Evolutionary conservation across 2,113 vertebrate genomes (phyloP).

Genomic region (Paralichthys olivaceus): DNA sequence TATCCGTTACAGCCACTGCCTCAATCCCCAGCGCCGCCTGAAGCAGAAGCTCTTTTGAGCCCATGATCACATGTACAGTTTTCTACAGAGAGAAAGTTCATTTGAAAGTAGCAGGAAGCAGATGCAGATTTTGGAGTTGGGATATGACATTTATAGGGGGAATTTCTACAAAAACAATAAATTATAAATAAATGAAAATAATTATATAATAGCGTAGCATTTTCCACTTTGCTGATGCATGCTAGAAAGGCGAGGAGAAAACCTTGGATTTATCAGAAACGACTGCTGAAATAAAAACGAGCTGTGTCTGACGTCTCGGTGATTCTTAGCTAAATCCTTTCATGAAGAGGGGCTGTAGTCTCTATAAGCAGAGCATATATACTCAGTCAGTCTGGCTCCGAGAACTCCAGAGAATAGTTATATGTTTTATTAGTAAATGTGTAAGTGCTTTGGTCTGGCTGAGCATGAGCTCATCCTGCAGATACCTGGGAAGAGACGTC

Average conservation of each 20-base stretch:
- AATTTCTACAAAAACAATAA: not conserved
- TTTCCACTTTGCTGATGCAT: not conserved
- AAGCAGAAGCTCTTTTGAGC: too few relatives aligned
- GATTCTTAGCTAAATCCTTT: slow-evolving; percentile 10
- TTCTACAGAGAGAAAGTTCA: too few relatives aligned
- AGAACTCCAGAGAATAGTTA: slow-evolving; percentile 34
- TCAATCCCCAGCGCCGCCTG: too few relatives aligned
- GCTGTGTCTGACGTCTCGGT: slow-evolving; percentile 27
- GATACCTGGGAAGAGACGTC: slow-evolving; percentile 30
- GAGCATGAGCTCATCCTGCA: slow-evolving; percentile 61
- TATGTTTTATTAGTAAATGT: slow-evolving; percentile 64
- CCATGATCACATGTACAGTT: too few relatives aligned
- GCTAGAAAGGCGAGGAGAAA: not conserved
- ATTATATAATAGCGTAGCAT: not conserved
- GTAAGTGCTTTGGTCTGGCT: slow-evolving; percentile 51
- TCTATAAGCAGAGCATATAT: slow-evolving; percentile 17
- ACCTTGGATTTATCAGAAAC: slow-evolving; percentile 8
- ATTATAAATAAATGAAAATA: too few relatives aligned
- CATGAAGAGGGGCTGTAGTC: not conserved
- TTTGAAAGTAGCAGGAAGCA: too few relatives aligned
- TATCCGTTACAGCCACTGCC: too few relatives aligned
- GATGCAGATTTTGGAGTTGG: not conserved
- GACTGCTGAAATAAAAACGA: not conserved
- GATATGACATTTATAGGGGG: not conserved
- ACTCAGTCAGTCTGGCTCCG: slow-evolving; percentile 37